Percentiles rank a stretch among this genome's conserved stretches.
Evolutionary conservation across 1,140 invertebrate species (phyloP).

Genomic region (Drosophila murphyi): DNA sequence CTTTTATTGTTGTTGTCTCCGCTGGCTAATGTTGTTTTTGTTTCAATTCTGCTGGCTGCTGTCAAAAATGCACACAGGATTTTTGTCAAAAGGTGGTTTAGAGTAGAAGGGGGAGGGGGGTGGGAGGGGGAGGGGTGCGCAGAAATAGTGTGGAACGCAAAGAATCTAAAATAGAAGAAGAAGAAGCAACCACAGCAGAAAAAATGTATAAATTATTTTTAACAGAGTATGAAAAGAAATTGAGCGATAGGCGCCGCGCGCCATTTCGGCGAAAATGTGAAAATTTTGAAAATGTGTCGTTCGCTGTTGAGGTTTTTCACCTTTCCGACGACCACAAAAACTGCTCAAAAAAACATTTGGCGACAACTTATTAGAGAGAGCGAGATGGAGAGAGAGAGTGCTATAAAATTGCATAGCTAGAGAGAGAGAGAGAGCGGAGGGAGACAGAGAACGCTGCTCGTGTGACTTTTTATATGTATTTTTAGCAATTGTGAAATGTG

Average conservation of each 20-base stretch:
- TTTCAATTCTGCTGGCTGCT: constrained; percentile 29
- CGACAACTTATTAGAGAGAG: constrained; percentile 4
- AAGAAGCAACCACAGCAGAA: not conserved
- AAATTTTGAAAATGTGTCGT: constrained; percentile 58
- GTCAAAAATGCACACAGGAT: constrained; percentile 52
- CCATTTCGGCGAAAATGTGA: constrained; percentile 42
- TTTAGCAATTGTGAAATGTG: constrained; percentile 63
- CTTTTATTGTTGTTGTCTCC: constrained; percentile 49
- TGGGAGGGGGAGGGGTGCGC: too few relatives aligned
- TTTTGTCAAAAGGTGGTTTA: constrained; percentile 50
- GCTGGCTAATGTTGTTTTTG: constrained; percentile 44
- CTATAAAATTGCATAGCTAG: too few relatives aligned
- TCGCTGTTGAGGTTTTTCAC: constrained; percentile 67
- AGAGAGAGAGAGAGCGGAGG: not conserved
- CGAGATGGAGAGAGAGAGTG: constrained; percentile 4
- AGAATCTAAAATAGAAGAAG: not conserved
- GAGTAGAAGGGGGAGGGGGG: not conserved
- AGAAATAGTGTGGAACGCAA: not conserved
- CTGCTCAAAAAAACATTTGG: constrained; percentile 34
- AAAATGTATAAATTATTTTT: constrained; percentile 38
- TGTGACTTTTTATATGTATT: constrained; percentile 66
- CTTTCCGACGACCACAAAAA: constrained; percentile 51
- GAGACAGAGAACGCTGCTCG: constrained; percentile 23
- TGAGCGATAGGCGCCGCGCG: constrained; percentile 64
- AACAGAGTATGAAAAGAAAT: constrained; percentile 43